phyloP scores from a whole-genome alignment of 1,140 invertebrate species.

The Hylaeus volcanicus region DNA sequence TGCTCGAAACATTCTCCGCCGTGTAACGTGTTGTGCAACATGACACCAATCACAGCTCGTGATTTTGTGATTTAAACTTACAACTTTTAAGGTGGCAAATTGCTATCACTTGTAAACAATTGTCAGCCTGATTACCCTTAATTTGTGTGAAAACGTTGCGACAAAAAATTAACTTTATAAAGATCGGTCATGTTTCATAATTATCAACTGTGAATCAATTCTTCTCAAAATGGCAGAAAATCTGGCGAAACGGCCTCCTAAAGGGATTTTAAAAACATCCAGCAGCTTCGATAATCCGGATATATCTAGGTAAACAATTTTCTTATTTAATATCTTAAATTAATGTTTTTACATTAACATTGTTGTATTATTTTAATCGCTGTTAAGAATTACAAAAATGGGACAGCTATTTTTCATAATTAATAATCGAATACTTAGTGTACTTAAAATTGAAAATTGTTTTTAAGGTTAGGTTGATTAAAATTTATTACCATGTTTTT shows the following conservation, averaged over 20 bases:
- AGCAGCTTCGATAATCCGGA: conserved; percentile 92
- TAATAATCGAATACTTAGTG: neutral
- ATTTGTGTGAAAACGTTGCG: conserved; percentile 11
- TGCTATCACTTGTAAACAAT: conserved; percentile 10
- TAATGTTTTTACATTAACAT: neutral
- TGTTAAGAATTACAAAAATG: neutral
- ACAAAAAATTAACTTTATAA: conserved; percentile 14
- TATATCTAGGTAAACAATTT: conserved; percentile 76
- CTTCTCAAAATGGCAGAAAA: conserved; percentile 76
- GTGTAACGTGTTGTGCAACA: conserved; percentile 24
- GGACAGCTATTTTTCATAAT: neutral
- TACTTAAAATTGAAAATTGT: neutral
- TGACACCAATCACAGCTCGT: conserved; percentile 26
- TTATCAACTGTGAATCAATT: conserved; percentile 48
- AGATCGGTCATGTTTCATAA: conserved; percentile 37
- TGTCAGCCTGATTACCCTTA: neutral
- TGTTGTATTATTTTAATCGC: neutral
- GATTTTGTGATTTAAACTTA: conserved; percentile 19
- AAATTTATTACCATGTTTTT: neutral
- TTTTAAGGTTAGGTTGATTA: conserved; percentile 31
- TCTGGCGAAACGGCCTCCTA: conserved; percentile 85
- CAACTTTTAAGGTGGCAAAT: conserved; percentile 22
- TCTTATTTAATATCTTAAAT: conserved; percentile 9
- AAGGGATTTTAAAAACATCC: conserved; percentile 95
- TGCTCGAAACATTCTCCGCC: neutral